Conservation (phyloP, 2,113 vertebrate species). For the Sapajus apella region DNA sequence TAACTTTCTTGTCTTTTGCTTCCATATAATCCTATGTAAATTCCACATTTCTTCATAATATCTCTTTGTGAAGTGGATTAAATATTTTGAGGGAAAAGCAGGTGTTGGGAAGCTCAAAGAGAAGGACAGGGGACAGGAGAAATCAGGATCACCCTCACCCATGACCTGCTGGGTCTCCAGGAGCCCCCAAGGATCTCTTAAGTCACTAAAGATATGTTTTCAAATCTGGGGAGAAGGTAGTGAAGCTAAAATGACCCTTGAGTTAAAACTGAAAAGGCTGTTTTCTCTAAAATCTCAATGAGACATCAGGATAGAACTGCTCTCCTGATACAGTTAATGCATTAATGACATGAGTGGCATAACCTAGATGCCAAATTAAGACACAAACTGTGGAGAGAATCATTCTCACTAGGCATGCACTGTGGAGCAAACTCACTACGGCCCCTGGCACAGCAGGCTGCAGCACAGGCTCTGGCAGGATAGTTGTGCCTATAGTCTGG, state of each 20-base stretch:
- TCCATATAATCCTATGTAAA: neutral
- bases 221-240: neutral
- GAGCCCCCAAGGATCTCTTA: neutral
- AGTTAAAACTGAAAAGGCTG: neutral
- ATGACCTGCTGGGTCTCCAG: neutral
- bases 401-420: neutral
- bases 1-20: neutral
- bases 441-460: neutral
- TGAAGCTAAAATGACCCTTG: neutral
- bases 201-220: neutral
- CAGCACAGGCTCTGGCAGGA: too few species aligned
- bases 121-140: neutral
- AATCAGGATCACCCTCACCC: neutral
- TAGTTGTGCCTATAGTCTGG: rapidly evolving
- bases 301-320: neutral
- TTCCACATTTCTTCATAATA: neutral
- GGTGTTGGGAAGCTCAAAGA: neutral
- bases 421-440: neutral
- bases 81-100: neutral
- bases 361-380: neutral
- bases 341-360: neutral
- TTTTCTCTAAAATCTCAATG: neutral
- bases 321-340: too few species aligned
- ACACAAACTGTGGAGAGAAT: neutral
- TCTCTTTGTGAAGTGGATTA: neutral